These are phyloP conservation scores for Drosophila villosipedis DNA, from an alignment of 2,888 invertebrate genomes.

Conservation along the genomic window DNA sequence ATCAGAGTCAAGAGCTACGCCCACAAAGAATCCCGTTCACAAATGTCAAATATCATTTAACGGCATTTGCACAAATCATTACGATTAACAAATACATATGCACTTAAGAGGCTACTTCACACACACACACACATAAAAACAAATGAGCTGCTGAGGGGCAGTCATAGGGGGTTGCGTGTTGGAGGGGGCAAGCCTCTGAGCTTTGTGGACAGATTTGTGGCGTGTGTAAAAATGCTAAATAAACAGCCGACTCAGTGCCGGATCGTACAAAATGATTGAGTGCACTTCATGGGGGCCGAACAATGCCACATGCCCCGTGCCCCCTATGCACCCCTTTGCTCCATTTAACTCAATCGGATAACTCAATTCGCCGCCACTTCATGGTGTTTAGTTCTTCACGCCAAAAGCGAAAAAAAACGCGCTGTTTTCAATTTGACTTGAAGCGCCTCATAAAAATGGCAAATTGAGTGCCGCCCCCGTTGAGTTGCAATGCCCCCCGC, in stretches of 20 bases:
- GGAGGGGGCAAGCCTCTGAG: background rate
- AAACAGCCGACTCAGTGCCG: slow-evolving; percentile 44
- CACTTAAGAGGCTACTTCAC: slow-evolving; percentile 40
- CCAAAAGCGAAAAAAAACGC: slow-evolving; percentile 25
- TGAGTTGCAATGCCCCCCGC: slow-evolving; percentile 44
- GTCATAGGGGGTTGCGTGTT: background rate
- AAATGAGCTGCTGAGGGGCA: slow-evolving; percentile 44
- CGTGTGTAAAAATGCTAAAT: slow-evolving; percentile 63
- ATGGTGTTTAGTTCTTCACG: slow-evolving; percentile 46
- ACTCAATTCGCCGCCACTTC: slow-evolving; percentile 62
- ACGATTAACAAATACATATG: slow-evolving; percentile 72
- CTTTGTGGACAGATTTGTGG: slow-evolving; percentile 65
- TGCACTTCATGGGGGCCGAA: slow-evolving; percentile 52
- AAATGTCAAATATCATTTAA: slow-evolving; percentile 76
- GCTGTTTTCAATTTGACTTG: slow-evolving; percentile 70
- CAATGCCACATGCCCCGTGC: background rate
- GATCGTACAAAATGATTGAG: slow-evolving; percentile 51
- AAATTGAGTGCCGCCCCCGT: slow-evolving; percentile 80
- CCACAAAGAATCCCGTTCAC: slow-evolving; percentile 47
- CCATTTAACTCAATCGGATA: slow-evolving; percentile 37
- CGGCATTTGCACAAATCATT: slow-evolving; percentile 78
- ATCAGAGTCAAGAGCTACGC: slow-evolving; percentile 54
- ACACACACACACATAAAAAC: slow-evolving; percentile 36
- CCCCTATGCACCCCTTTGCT: background rate
- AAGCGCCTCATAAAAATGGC: slow-evolving; percentile 80